Conservation (phyloP, 2,113 vertebrate species). For the Budorcas taxicolor region DNA sequence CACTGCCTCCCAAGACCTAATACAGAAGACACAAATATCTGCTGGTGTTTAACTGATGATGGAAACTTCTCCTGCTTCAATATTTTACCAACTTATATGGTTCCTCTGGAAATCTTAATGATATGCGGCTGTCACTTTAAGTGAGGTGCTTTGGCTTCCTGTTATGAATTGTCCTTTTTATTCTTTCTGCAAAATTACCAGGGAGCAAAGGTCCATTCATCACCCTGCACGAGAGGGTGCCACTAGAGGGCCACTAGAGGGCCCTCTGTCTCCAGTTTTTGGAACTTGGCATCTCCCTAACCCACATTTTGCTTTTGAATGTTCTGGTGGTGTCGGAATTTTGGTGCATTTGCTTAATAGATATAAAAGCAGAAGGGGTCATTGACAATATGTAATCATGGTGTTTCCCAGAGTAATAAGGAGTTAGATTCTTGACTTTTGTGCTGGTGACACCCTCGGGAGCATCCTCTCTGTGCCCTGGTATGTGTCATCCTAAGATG, state of each 20-base stretch:
- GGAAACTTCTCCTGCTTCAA: not conserved
- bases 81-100: not conserved
- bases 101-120: slow-evolving; percentile 36
- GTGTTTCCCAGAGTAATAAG: accelerated
- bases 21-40: not conserved
- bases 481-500: accelerated
- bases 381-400: accelerated
- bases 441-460: not conserved
- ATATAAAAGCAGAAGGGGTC: not conserved
- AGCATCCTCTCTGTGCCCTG: not conserved
- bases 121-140: slow-evolving; percentile 22
- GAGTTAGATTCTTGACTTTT: not conserved
- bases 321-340: not conserved
- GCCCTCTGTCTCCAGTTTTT: slow-evolving; percentile 44
- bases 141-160: not conserved
- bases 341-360: not conserved
- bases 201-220: not conserved
- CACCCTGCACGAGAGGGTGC: accelerated
- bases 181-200: not conserved
- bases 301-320: slow-evolving; percentile 17
- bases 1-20: not conserved
- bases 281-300: not conserved
- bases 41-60: slow-evolving; percentile 12
- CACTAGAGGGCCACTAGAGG: slow-evolving; percentile 65
- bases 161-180: not conserved